Evolutionary conservation across 2,113 vertebrate species (phyloP), one percentile per base, ranked within the genome.

Genomic region (Scomber scombrus): DNA sequence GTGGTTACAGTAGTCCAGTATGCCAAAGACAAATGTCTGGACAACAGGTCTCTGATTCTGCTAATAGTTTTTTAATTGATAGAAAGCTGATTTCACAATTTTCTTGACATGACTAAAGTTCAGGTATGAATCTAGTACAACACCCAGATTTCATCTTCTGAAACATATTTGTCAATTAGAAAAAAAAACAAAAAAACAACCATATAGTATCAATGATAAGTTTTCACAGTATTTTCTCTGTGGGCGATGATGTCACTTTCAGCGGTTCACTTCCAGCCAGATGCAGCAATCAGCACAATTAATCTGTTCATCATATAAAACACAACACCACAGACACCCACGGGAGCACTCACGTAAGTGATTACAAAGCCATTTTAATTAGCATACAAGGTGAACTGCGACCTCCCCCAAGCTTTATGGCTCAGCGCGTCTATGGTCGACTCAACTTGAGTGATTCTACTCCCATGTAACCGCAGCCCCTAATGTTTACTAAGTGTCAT

Each of bases 371-470:
- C 46, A 51, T 86, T 91, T 87, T 76, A 89, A 90, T 88, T 79
- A 89, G 80, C 86, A 83, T 82, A 87, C 52, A 74, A 76, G 67
- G 86, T 87, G 83, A 91, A 81, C 82, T 84, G 78, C 43, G 56
- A 75, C 78, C 79, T 87, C 81, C 64, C 72, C 40, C 0, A 45
- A 67, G 80, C 19, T 43, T 50, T 1, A 14, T 12, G 15, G 54
- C 71, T 77, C 76, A 62, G 62, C 2, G 50, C 66, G 40, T 75
- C 31, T 16, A n/a, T 2, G 12, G 43, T 40, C 10, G n/a, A 11
- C 82, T 82, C 29, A 19, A 54, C 79, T 71, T 72, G 45, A 80
- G 61, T 45, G 54, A 71, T 74, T 85, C 64, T 62, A 23, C 78
- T 75, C 69, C 64, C 61, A 10, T 81, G 72, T 76, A 81, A 26